Conservation (phyloP, 2,888 invertebrate genomes). For the Drosophila buzzatii region DNA sequence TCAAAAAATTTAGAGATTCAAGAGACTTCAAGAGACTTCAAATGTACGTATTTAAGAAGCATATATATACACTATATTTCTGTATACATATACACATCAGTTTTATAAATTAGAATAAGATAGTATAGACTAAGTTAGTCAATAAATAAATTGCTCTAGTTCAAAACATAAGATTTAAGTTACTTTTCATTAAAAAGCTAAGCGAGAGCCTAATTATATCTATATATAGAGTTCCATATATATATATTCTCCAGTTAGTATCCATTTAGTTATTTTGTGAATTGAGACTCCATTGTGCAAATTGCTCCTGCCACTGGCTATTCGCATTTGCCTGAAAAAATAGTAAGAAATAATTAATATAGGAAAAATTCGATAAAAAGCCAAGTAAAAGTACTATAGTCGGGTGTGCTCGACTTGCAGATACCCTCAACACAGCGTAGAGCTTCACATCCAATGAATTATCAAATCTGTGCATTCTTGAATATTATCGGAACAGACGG, state of each 20-base stretch:
- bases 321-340: slow-evolving; percentile 83
- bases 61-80: not conserved
- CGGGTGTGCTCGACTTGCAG: not conserved
- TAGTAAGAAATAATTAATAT: not conserved
- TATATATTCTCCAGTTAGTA: slow-evolving; percentile 17
- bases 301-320: slow-evolving; percentile 85
- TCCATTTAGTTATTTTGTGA: slow-evolving; percentile 82
- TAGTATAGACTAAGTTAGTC: slow-evolving; percentile 64
- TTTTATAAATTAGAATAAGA: slow-evolving; percentile 65
- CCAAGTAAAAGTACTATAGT: not conserved
- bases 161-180: slow-evolving; percentile 74
- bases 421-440: not conserved
- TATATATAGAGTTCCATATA: slow-evolving; percentile 23
- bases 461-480: too few relatives aligned
- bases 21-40: slow-evolving; percentile 47
- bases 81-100: slow-evolving; percentile 21
- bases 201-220: slow-evolving; percentile 51
- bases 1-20: slow-evolving; percentile 53
- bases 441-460: not conserved
- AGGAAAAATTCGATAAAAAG: not conserved
- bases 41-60: slow-evolving; percentile 49
- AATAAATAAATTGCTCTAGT: slow-evolving; percentile 80
- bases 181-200: slow-evolving; percentile 73
- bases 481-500: too few relatives aligned
- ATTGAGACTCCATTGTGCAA: slow-evolving; percentile 85